Evolutionary conservation across 2,113 vertebrate species (phyloP).

Genomic region (Myotis brandtii): DNA sequence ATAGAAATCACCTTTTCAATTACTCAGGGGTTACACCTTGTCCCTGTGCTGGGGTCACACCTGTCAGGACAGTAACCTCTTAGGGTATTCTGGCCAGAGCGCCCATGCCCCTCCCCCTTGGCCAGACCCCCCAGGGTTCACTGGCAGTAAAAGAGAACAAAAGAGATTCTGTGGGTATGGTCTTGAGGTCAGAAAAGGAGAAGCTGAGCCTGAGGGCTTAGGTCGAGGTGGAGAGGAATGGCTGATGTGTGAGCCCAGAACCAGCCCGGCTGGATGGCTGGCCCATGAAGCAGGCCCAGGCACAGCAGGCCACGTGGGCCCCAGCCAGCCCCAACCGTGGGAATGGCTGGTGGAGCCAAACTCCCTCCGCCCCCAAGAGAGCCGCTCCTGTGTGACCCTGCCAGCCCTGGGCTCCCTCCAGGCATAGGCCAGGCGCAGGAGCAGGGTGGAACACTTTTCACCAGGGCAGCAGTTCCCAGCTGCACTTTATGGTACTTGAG

Average conservation of each 20-base stretch:
- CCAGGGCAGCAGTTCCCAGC: background rate
- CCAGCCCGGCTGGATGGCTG: slow-evolving; percentile 67
- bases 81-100: background rate
- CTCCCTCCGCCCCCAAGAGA: background rate
- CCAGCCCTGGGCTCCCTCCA: background rate
- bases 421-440: background rate
- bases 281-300: slow-evolving; percentile 62
- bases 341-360: slow-evolving; percentile 50
- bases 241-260: slow-evolving; percentile 61
- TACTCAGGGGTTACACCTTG: background rate
- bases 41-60: background rate
- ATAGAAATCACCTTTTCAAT: background rate
- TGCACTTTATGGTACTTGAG: background rate
- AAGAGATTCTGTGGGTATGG: background rate
- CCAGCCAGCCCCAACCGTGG: slow-evolving; percentile 52
- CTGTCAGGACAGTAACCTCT: background rate
- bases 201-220: slow-evolving; percentile 60
- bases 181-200: slow-evolving; percentile 56
- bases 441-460: background rate
- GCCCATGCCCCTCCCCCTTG: background rate
- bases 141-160: background rate
- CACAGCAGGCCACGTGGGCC: slow-evolving; percentile 2
- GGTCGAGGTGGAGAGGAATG: background rate
- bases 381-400: background rate
- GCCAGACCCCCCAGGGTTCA: background rate